Conservation (phyloP, 2,888 invertebrate genomes). For the Leucoma salicis region DNA sequence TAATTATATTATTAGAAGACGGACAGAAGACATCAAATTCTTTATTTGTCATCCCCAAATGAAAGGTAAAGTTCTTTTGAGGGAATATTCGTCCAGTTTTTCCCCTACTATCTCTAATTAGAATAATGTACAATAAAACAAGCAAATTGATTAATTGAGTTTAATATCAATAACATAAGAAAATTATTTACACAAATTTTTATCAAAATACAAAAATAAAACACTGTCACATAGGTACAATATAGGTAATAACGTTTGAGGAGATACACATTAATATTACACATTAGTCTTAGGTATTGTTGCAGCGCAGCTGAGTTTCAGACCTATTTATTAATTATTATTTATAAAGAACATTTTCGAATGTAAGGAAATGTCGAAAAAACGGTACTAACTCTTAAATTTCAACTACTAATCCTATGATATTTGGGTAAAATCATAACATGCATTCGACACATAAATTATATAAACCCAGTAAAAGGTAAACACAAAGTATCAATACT, state of each 20-base stretch:
- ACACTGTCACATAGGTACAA: slow-evolving; percentile 81
- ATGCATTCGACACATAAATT: neutral
- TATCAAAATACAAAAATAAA: slow-evolving; percentile 83
- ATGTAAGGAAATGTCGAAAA: slow-evolving; percentile 20
- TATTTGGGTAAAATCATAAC: slow-evolving; percentile 21
- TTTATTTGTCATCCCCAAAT: no score
- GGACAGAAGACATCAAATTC: no score
- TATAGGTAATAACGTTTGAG: slow-evolving; percentile 61
- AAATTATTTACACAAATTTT: slow-evolving; percentile 81
- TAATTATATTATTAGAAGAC: no score
- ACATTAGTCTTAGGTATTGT: slow-evolving; percentile 51
- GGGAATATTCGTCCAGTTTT: no score
- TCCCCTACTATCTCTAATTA: no score
- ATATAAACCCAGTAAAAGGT: no score
- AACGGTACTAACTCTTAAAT: slow-evolving; percentile 31
- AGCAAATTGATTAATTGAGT: slow-evolving; percentile 72
- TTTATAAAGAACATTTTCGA: slow-evolving; percentile 28
- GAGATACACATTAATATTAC: slow-evolving; percentile 54
- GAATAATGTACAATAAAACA: slow-evolving; percentile 27
- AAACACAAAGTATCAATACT: no score
- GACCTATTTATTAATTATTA: slow-evolving; percentile 33
- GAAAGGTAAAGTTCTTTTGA: no score
- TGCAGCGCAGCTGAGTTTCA: slow-evolving; percentile 42
- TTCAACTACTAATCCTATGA: slow-evolving; percentile 23
- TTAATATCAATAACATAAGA: slow-evolving; percentile 82